Base-by-base conservation (phyloP, 2,113 vertebrate genomes). In the Tetraodon nigroviridis region DNA sequence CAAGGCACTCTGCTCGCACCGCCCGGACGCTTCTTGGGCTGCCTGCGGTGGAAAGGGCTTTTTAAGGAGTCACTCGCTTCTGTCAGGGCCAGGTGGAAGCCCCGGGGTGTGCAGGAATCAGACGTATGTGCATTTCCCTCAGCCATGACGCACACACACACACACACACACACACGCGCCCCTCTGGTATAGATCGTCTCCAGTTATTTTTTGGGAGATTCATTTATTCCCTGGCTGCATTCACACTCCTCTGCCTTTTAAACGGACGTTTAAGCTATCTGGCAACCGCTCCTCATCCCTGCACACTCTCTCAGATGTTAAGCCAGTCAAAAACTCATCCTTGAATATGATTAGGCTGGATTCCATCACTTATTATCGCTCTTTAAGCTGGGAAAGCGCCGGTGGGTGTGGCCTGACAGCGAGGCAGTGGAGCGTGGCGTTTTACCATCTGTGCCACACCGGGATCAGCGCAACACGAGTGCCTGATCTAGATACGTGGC, bases 401-500 rank as follows among this genome's bases (percentile, higher is more conserved):
- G 47, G 67, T 67, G 69, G 76, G 80, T 21, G 69, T 61, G 56
- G 40, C 61, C 47, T 62, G 68, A 56, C 59, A 55, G 71, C 24
- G 47, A 69, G 29, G 64, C 72, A 75, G 53, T 59, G 11, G 65
- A 79, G 78, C 46, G 40, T 79, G 63, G 75, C 60, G 42, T 71
- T 70, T 77, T 58, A 80, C 80, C 80, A 83, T 83, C 82, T 79
- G 80, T 74, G 75, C 71, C 70, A 55, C 67, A 45, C 69, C 70
- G 74, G 76, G 66, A 81, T 87, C 78, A 68, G 71, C 73, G 55
- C 71, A 77, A 76, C 64, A 59, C 46, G 52, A 61, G 73, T 20
- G 78, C 60, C 83, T 76, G 80, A 81, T 85, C 81, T 65, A 75
- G 82, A 84, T 73, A 78, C 76, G 84, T 81, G 76, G 73, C 81